Evolutionary conservation across 2,888 invertebrate genomes (phyloP).

Genomic region (Melinopterus prodromus): DNA sequence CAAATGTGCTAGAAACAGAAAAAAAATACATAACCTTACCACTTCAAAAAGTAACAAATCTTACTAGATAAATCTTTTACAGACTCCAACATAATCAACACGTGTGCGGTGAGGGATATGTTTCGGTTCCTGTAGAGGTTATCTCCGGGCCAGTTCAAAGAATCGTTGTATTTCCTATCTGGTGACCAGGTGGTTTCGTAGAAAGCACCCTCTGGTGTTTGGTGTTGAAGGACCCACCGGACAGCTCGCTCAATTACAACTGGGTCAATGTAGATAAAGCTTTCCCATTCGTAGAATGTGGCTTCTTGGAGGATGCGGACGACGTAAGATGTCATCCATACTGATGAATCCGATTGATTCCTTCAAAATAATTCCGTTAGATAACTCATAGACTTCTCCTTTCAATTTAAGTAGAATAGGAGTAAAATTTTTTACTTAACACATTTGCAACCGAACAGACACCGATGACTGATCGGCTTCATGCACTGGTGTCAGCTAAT

Average conservation of each 20-base stretch:
- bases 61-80: constrained; percentile 77
- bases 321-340: constrained; percentile 94
- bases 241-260: constrained; percentile 85
- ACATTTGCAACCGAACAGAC: no score
- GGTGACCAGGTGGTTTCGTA: constrained; percentile 88
- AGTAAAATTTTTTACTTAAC: no score
- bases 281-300: constrained; percentile 97
- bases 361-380: constrained; percentile 54
- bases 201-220: constrained; percentile 86
- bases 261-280: constrained; percentile 93
- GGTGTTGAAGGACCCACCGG: constrained; percentile 86
- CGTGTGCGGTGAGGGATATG: constrained; percentile 92
- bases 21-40: background rate
- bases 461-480: no score
- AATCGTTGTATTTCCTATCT: constrained; percentile 87
- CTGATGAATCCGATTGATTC: constrained; percentile 87
- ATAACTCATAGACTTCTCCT: no score
- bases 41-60: constrained; percentile 29
- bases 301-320: constrained; percentile 90
- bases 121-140: constrained; percentile 73
- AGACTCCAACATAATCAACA: constrained; percentile 84
- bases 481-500: no score
- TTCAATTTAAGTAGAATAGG: no score
- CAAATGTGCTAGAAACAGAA: constrained; percentile 63
- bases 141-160: constrained; percentile 65